phyloP scores from a whole-genome alignment of 1,140 invertebrate genomes.

The Neodiprion fabricii region DNA sequence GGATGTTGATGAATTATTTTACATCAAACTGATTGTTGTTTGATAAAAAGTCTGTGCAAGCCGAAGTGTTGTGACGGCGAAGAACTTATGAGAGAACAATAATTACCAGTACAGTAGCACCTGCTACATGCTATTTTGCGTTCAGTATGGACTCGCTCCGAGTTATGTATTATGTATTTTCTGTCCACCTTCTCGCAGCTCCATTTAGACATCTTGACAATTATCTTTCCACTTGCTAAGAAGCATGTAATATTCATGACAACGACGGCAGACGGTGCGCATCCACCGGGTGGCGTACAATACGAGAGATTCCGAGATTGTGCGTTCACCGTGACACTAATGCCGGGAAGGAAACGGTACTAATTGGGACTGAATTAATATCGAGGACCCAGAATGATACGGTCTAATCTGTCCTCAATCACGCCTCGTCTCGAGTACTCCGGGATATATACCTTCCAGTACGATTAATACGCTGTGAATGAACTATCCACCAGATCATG shows the following conservation, averaged over 20 bases:
- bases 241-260: constrained; percentile 62
- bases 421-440: not conserved
- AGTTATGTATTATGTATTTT: constrained; percentile 56
- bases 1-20: no score
- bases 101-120: no score
- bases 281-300: constrained; percentile 45
- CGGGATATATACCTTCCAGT: no score
- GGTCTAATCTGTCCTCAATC: constrained; percentile 5
- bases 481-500: no score
- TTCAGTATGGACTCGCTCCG: constrained; percentile 36
- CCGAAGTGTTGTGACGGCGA: no score
- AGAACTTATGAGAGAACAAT: no score
- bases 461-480: no score
- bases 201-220: constrained; percentile 62
- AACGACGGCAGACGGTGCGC: constrained; percentile 48
- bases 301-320: constrained; percentile 59
- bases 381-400: not conserved
- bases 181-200: constrained; percentile 51
- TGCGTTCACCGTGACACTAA: constrained; percentile 61
- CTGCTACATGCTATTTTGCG: not conserved
- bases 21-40: no score
- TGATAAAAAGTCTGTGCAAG: no score
- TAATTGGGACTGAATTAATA: constrained; percentile 1
- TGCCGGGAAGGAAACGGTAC: constrained; percentile 33
- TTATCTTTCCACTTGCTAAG: constrained; percentile 62